phyloP scores from a whole-genome alignment of 2,797 vertebrate genomes.

The Distichodus sexfasciatus region DNA sequence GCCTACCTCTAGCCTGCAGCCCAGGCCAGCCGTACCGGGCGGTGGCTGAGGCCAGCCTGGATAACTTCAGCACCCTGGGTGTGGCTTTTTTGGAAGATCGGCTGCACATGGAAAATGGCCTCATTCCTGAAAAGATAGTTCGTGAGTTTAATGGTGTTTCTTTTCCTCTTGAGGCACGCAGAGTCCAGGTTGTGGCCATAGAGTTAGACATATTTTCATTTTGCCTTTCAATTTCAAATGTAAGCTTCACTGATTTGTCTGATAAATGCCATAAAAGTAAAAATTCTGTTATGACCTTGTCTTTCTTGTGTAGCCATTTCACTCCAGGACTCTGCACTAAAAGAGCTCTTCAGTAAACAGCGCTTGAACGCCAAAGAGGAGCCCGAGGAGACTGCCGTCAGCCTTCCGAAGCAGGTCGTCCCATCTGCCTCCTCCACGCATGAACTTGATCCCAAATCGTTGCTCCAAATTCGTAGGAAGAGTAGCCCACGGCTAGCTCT shows the following conservation, averaged over 20 bases:
- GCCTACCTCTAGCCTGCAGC: constrained; percentile 82
- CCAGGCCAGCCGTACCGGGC: constrained; percentile 80
- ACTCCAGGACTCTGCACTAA: constrained; percentile 73
- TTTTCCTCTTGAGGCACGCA: background rate
- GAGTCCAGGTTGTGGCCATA: too few species aligned
- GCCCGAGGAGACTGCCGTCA: background rate
- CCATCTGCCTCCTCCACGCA: constrained; percentile 25
- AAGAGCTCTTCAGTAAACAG: constrained; percentile 61
- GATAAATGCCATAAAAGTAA: too few species aligned
- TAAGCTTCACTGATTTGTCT: too few species aligned
- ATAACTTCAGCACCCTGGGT: constrained; percentile 87
- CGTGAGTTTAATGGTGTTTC: constrained; percentile 75
- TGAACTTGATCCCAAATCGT: constrained; percentile 3
- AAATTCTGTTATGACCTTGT: background rate
- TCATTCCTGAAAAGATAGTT: constrained; percentile 85
- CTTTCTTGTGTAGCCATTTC: constrained; percentile 74
- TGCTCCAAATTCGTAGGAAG: constrained; percentile 33
- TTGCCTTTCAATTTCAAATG: too few species aligned
- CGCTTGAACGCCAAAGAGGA: constrained; percentile 31
- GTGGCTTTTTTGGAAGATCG: constrained; percentile 92
- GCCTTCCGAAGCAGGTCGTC: constrained; percentile 4
- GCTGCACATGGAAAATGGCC: constrained; percentile 86
- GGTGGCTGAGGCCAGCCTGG: constrained; percentile 85
- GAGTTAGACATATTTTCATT: too few species aligned
- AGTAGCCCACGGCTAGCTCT: constrained; percentile 48